Base-by-base conservation (phyloP, 2,113 vertebrate species). In the Bombycilla garrulus region DNA sequence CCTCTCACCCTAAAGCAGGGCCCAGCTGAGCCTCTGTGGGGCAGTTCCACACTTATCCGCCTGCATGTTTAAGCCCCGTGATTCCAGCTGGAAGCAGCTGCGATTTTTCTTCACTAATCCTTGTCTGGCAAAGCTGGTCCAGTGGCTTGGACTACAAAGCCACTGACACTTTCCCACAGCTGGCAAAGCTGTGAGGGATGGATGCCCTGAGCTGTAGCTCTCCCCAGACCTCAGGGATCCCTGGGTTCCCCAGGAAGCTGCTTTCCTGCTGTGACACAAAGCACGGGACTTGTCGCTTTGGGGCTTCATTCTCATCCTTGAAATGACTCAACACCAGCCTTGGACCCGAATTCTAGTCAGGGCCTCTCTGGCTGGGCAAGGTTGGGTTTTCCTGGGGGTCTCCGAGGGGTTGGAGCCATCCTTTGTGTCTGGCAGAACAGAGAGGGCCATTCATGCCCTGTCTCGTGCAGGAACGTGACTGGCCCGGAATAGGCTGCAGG, bases 401-500 rank as follows among this genome's bases (percentile, higher is more conserved):
- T 88, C 77, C 0, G 2, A 50, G 56, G 88, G 92, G 17, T 14
- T 53, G 81, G 66, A 80, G 78, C 54, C 2, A 0, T 13, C 18
- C 72, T 66, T 79, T 74, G 76, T 86, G 54, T 40, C 64, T 3
- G 5, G 42, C 51, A 42, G 83, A 36, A 96, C 86, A 96, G 64
- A 88, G 56, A 40, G 71, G 18, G 31, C 56, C 92, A 90, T 96
- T 97, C 80, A 97, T 88, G 35, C 5, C 79, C 74, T 38, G 88
- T 93, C 95, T 95, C 82, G 24, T 95, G 96, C 84, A 73, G 76
- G 50, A 91, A 88, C 8, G 31, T 97, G 95, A 94, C 93, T 42
- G 72, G 66, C 92, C 88, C 93, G 48, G 72, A 79, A 95, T 33
- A 79, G 95, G 26, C 62, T 47, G 70, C 35, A 23, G 82, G 58